A percentile compares a stretch with the other conserved stretches of the same genome.
Conservation (phyloP, 2,888 invertebrate species). For the Clitarchus hookeri region DNA sequence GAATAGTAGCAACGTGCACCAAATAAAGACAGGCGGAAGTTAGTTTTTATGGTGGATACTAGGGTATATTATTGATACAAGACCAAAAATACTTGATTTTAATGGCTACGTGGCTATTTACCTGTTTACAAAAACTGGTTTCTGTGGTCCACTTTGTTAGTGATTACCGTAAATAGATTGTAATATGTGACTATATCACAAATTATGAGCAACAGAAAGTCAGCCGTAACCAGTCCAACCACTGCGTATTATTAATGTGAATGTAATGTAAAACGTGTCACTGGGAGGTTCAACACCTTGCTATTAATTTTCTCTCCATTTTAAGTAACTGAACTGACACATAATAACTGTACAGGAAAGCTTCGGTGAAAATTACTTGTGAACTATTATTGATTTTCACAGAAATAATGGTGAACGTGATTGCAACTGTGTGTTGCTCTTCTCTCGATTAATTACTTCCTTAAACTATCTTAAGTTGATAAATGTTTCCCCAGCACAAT, state of each 20-base stretch:
- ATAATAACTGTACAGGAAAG: background rate
- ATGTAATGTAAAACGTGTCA: background rate
- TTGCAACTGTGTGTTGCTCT: too few relatives aligned
- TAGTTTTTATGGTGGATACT: too few relatives aligned
- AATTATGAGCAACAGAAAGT: background rate
- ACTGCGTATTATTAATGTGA: background rate
- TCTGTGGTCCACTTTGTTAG: background rate
- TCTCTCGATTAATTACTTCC: too few relatives aligned
- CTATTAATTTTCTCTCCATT: constrained; percentile 7
- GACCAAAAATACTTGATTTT: too few relatives aligned
- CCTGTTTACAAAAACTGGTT: background rate
- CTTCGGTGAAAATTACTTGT: background rate
- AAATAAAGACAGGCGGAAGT: too few relatives aligned
- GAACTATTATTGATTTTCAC: background rate
- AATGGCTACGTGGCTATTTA: too few relatives aligned
- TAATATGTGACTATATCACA: background rate
- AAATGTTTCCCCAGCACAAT: too few relatives aligned
- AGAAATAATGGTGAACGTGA: too few relatives aligned
- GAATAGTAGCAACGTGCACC: too few relatives aligned
- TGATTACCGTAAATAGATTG: background rate
- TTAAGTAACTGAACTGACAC: background rate
- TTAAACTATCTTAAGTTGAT: too few relatives aligned
- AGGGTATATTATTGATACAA: too few relatives aligned
- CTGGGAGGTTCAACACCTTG: background rate
- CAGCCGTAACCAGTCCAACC: background rate